Conservation (phyloP, 2,888 invertebrate genomes). For the Ecliptopera silaceata region DNA sequence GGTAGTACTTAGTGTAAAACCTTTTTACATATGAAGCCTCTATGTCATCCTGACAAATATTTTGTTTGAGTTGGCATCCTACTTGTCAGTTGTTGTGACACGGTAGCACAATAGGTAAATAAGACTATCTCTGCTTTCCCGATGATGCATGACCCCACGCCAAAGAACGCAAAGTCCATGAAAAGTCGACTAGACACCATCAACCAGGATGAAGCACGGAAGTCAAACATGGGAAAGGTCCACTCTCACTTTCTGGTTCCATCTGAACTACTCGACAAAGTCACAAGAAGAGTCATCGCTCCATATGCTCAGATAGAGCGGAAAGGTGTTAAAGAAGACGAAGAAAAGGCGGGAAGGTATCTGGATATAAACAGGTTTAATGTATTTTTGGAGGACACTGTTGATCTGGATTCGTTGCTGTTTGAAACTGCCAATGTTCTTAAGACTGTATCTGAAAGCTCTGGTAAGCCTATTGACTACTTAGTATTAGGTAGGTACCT, state of each 20-base stretch:
- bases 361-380: constrained; percentile 72
- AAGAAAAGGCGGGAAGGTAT: constrained; percentile 59
- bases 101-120: background rate
- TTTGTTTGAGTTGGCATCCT: too few species aligned
- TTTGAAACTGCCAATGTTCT: constrained; percentile 83
- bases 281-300: constrained; percentile 83
- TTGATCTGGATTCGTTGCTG: constrained; percentile 80
- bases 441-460: constrained; percentile 80
- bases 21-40: too few species aligned
- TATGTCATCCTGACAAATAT: background rate
- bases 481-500: too few species aligned
- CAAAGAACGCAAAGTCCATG: constrained; percentile 51
- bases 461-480: too few species aligned
- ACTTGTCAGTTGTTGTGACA: background rate
- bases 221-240: constrained; percentile 45
- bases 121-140: too few species aligned
- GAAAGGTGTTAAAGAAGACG: constrained; percentile 65
- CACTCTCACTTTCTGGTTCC: constrained; percentile 72
- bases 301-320: constrained; percentile 80
- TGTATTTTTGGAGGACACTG: constrained; percentile 80
- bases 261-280: constrained; percentile 76
- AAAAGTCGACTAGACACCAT: constrained; percentile 56
- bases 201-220: constrained; percentile 32
- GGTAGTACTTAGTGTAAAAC: background rate
- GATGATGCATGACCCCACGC: constrained; percentile 53